phyloP scores from a whole-genome alignment of 2,888 invertebrate genomes.

The Phrixothrix hirtus region DNA sequence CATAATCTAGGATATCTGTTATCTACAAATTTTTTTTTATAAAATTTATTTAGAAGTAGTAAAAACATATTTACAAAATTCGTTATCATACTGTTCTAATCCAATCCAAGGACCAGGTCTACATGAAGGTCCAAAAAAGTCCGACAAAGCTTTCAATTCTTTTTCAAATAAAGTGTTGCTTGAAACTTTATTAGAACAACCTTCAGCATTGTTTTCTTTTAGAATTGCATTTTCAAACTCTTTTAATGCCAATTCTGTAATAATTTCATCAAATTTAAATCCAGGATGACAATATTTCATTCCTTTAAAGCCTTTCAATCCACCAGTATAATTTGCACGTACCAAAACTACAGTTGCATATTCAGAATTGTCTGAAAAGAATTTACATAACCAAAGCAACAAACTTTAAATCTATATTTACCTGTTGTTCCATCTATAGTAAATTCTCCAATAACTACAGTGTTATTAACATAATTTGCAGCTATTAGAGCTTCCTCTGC shows the following conservation, averaged over 20 bases:
- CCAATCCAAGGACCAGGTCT: slow-evolving; percentile 72
- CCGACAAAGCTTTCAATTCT: slow-evolving; percentile 63
- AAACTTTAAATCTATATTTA: too few species aligned
- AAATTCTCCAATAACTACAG: slow-evolving; percentile 59
- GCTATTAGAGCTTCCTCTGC: slow-evolving; percentile 66
- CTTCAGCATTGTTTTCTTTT: slow-evolving; percentile 35
- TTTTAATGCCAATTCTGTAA: slow-evolving; percentile 66
- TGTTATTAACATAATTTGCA: slow-evolving; percentile 53
- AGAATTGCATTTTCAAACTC: slow-evolving; percentile 59
- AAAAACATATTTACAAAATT: slow-evolving; percentile 67
- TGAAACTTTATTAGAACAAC: slow-evolving; percentile 38
- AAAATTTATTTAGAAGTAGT: too few species aligned
- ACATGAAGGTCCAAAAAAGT: slow-evolving; percentile 71
- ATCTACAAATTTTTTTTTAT: too few species aligned
- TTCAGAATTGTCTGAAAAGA: slow-evolving; percentile 41
- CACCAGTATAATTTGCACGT: slow-evolving; percentile 55
- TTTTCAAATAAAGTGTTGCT: slow-evolving; percentile 56
- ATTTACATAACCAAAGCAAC: too few species aligned
- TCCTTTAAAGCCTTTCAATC: slow-evolving; percentile 58
- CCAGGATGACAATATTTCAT: slow-evolving; percentile 70
- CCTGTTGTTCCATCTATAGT: slow-evolving; percentile 33
- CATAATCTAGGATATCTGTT: slow-evolving; percentile 54
- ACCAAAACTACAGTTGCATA: slow-evolving; percentile 67
- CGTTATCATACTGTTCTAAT: slow-evolving; percentile 44
- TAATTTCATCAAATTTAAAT: slow-evolving; percentile 59